A percentile compares a stretch with the other conserved stretches of the same genome.
These are phyloP conservation scores for Empidonax alnorum DNA, from an alignment of 2,113 vertebrate species.

Conservation along the genomic window DNA sequence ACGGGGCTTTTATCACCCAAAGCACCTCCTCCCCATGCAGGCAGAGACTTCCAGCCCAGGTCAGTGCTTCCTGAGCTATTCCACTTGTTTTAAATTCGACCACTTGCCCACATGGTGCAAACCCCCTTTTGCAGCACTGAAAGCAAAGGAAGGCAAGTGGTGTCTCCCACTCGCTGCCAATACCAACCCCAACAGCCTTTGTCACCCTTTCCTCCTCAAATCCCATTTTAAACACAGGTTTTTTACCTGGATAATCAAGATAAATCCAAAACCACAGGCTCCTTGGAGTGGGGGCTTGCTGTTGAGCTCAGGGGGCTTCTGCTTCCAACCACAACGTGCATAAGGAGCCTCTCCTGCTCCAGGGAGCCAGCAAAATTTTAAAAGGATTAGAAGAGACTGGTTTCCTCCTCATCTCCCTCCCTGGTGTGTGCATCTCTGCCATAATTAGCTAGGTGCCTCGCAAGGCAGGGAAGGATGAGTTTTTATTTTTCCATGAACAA, in stretches of 20 bases:
- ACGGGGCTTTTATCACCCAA: background rate
- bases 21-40: background rate
- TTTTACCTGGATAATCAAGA: background rate
- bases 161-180: rapidly evolving
- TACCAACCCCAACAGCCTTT: background rate
- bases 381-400: background rate
- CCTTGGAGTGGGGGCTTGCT: background rate
- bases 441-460: conserved; percentile 33
- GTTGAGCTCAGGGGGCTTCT: background rate
- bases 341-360: conserved; percentile 16
- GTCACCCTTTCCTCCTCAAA: background rate
- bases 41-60: background rate
- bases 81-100: background rate
- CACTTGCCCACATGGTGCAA: background rate
- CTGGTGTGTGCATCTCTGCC: background rate
- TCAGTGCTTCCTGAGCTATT: background rate
- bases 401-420: background rate
- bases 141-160: rapidly evolving
- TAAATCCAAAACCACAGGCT: background rate
- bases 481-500: conserved; percentile 56
- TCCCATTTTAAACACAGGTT: background rate
- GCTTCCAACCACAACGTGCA: background rate
- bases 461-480: background rate
- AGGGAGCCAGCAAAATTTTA: background rate
- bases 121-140: background rate